phyloP scores from a whole-genome alignment of 2,797 vertebrate species.

The Pantherophis vulpinus region DNA sequence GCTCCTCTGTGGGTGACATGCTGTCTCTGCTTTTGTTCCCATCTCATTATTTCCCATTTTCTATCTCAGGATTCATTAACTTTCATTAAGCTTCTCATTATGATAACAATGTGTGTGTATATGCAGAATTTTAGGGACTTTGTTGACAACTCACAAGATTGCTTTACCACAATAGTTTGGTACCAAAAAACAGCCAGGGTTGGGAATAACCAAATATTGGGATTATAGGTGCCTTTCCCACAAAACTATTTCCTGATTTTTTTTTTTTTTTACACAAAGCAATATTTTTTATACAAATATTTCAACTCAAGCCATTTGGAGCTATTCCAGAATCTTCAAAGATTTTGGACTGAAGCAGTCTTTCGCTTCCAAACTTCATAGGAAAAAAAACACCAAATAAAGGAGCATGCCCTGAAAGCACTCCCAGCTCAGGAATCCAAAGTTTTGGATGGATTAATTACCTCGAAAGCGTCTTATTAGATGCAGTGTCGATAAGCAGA shows the following conservation, averaged over 20 bases:
- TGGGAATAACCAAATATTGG: neutral
- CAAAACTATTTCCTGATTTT: neutral
- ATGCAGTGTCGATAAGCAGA: constrained; percentile 60
- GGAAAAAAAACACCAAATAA: constrained; percentile 23
- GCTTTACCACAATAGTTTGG: neutral
- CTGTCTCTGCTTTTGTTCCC: constrained; percentile 27
- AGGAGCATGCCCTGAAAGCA: constrained; percentile 42
- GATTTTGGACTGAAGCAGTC: constrained; percentile 24
- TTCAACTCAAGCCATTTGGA: constrained; percentile 9
- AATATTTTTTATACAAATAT: rapidly evolving
- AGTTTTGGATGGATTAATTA: constrained; percentile 67
- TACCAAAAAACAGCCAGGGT: neutral
- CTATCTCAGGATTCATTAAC: constrained; percentile 27
- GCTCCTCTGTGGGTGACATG: neutral
- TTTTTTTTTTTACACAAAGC: constrained; percentile 1
- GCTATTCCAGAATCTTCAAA: neutral
- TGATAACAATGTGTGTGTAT: constrained; percentile 13
- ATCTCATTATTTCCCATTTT: constrained; percentile 3
- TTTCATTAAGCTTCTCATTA: constrained; percentile 16
- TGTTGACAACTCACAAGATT: neutral
- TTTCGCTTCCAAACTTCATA: constrained; percentile 19
- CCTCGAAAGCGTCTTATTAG: constrained; percentile 66
- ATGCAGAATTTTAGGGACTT: neutral
- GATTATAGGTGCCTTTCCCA: neutral
- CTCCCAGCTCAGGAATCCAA: constrained; percentile 48